Base-by-base conservation (phyloP, 2,113 vertebrate species). In the Calidris pygmaea region DNA sequence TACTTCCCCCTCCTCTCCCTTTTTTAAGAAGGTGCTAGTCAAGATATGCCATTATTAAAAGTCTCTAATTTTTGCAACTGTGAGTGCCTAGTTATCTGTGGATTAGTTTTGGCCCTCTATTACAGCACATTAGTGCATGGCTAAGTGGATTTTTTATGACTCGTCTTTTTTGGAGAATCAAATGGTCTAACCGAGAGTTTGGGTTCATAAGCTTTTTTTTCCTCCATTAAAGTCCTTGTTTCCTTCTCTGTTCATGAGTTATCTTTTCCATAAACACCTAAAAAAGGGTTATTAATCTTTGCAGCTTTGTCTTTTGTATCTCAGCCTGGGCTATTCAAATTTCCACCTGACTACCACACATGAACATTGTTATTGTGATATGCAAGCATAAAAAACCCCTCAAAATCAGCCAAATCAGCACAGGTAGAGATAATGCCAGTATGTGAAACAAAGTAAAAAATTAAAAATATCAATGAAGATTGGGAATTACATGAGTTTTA, bases 1-100 rank as follows among this genome's bases (percentile, higher is more conserved):
- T 60, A 7, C 12, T 74, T 66, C 3, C 1, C 1, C 11, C 2
- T 32, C 6, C 1, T 1, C 4, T 5, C 10, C 4, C 3, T 37
- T 53, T 30, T 77, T 78, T 45, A 21, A 77, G 50, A 29, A 90
- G 48, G 6, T 37, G 7, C 7, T 82, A 34, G 7, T 6, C 39
- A 66, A 70, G 3, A 3, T 37, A 35, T 35, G 12, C 3, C 7
- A 37, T 27, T 73, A 70, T 29, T 16, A 47, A 67, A 72, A 73
- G 3, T 4, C 6, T 32, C 68, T 26, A 3, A 20, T 60, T 56
- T 72, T 43, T 92, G 19, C 24, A 63, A 19, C 19, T 80, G 1
- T n/a, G 43, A 50, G 8, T 47, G 14, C 16, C 26, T 72, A 41
- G 7, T n/a, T 59, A 43, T 29, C 27, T 72, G 17, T 63, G 7